These are phyloP conservation scores for Tigriopus japonicus DNA, from an alignment of 1,140 invertebrate genomes.

Conservation along the genomic window DNA sequence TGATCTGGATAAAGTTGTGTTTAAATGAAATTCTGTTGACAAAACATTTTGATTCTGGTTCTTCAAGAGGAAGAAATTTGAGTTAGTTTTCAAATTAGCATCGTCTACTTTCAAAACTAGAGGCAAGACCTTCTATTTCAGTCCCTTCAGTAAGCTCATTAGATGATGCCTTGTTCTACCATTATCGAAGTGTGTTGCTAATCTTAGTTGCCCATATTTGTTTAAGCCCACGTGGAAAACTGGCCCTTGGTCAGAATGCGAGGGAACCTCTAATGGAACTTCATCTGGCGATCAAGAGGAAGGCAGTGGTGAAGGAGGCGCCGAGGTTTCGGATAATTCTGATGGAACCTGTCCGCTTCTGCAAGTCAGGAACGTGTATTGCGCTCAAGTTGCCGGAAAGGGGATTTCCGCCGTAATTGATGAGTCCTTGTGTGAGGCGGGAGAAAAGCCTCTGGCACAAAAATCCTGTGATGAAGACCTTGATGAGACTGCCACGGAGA, in stretches of 20 bases:
- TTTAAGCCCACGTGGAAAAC: constrained; percentile 43
- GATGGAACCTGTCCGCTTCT: background rate
- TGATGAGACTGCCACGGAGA: constrained; percentile 13
- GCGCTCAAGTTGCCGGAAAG: constrained; percentile 37
- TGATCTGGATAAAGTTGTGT: too few relatives aligned
- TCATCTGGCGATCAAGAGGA: background rate
- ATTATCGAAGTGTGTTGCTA: too few relatives aligned
- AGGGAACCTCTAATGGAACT: constrained; percentile 44
- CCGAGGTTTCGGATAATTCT: constrained; percentile 10
- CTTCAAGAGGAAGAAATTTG: too few relatives aligned
- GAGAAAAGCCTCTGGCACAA: constrained; percentile 11
- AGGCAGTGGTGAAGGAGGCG: constrained; percentile 10
- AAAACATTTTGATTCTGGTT: too few relatives aligned
- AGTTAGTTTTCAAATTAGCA: too few relatives aligned
- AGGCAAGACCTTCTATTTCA: too few relatives aligned
- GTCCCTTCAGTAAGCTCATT: too few relatives aligned
- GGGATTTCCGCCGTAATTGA: constrained; percentile 27
- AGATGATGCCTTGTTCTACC: too few relatives aligned
- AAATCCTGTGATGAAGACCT: constrained; percentile 16
- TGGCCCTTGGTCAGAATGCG: constrained; percentile 63
- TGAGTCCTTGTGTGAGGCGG: constrained; percentile 2
- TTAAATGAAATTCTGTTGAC: too few relatives aligned
- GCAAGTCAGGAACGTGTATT: constrained; percentile 9
- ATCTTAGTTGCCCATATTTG: too few relatives aligned
- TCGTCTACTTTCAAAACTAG: too few relatives aligned